phyloP scores from a whole-genome alignment of 1,140 invertebrate genomes.

The Papilio aristodemus region DNA sequence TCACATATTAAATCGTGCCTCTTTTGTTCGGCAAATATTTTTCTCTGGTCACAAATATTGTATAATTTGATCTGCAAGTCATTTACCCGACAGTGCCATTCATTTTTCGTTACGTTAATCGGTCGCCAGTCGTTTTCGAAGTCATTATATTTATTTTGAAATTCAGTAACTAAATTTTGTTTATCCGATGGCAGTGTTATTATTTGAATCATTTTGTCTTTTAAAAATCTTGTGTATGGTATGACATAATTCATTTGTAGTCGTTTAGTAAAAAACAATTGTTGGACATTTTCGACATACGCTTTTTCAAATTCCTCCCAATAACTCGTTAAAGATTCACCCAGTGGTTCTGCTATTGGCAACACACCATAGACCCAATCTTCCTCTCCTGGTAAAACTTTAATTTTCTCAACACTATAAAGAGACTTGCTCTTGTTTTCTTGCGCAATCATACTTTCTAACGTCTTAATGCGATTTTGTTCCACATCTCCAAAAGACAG shows the following conservation, averaged over 20 bases:
- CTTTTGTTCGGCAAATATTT: constrained; percentile 77
- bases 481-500: constrained; percentile 44
- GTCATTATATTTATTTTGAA: constrained; percentile 81
- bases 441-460: constrained; percentile 45
- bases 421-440: constrained; percentile 42
- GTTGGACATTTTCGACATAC: constrained; percentile 79
- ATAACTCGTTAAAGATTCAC: constrained; percentile 72
- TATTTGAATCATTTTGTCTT: constrained; percentile 77
- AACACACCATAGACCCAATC: constrained; percentile 80
- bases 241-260: constrained; percentile 76
- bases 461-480: constrained; percentile 41
- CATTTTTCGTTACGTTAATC: constrained; percentile 73
- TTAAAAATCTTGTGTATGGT: constrained; percentile 78
- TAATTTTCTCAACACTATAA: constrained; percentile 52
- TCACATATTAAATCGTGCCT: constrained; percentile 72
- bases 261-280: constrained; percentile 80
- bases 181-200: constrained; percentile 79
- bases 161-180: constrained; percentile 78
- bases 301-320: constrained; percentile 81
- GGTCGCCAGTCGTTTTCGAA: constrained; percentile 80
- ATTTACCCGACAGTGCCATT: constrained; percentile 74
- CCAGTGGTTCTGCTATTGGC: constrained; percentile 61
- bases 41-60: constrained; percentile 80
- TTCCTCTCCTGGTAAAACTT: constrained; percentile 74
- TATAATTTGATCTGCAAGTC: constrained; percentile 65